Evolutionary conservation across 2,797 vertebrate species (phyloP).

Genomic region (Glossophaga mutica): DNA sequence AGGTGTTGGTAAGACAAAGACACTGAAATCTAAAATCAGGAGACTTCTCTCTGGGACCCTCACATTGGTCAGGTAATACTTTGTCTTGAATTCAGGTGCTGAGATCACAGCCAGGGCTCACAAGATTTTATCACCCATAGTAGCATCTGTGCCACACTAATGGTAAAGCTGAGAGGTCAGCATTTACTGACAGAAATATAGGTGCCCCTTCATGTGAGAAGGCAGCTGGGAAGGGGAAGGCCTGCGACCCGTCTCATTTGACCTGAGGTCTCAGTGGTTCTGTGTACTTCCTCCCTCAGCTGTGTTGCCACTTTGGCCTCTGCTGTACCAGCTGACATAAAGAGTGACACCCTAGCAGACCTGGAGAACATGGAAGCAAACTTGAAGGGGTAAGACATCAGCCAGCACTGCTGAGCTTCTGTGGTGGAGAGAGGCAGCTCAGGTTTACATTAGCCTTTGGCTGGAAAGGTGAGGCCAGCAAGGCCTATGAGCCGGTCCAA

Average conservation of each 20-base stretch:
- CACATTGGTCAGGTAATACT: background rate
- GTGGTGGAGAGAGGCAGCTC: background rate
- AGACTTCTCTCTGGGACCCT: background rate
- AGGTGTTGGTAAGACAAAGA: background rate
- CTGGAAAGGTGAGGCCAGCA: background rate
- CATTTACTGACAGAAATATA: background rate
- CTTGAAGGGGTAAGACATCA: conserved; percentile 46
- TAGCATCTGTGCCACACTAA: background rate
- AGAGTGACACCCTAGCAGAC: background rate
- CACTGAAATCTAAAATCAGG: background rate
- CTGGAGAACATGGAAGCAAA: conserved; percentile 6
- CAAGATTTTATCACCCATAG: background rate
- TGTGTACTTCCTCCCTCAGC: conserved; percentile 43
- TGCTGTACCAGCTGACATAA: background rate
- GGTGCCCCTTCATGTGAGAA: background rate
- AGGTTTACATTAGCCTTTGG: background rate
- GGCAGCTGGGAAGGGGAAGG: background rate
- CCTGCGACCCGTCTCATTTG: background rate
- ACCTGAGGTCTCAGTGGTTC: background rate
- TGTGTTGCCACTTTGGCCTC: background rate
- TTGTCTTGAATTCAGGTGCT: background rate
- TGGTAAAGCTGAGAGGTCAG: background rate
- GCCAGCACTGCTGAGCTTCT: background rate
- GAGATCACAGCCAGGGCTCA: background rate
- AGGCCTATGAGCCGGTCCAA: background rate